Percentiles rank a stretch among this genome's conserved stretches.
Conservation (phyloP, 2,797 vertebrate genomes). For the Sebastes minor region DNA sequence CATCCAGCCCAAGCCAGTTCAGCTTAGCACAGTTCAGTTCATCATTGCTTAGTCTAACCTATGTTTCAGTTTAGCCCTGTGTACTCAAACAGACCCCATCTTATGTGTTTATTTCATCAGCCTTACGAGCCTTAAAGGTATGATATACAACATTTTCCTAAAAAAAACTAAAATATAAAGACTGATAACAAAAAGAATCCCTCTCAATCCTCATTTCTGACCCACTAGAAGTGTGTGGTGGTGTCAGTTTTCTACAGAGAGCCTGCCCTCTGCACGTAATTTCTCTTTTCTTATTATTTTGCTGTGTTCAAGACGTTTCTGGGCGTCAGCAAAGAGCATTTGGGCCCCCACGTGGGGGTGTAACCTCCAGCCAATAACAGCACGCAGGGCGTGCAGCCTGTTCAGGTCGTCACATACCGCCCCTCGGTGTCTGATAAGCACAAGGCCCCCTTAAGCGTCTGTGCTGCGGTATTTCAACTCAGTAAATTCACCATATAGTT, state of each 20-base stretch:
- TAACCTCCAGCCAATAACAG: background rate
- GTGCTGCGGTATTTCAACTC: too few species aligned
- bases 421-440: too few species aligned
- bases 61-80: background rate
- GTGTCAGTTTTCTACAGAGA: background rate
- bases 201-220: background rate
- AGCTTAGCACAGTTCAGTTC: background rate
- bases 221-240: background rate
- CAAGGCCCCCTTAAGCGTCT: too few species aligned
- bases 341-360: background rate
- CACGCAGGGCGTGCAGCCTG: too few species aligned
- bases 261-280: too few species aligned
- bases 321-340: background rate
- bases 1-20: background rate
- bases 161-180: too few species aligned
- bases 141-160: too few species aligned
- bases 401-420: background rate
- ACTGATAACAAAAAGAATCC: background rate
- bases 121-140: too few species aligned
- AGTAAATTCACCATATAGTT: too few species aligned
- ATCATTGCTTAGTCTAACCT: background rate
- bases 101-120: too few species aligned
- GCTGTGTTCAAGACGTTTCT: background rate
- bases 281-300: background rate
- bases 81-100: background rate